Base-by-base conservation (phyloP, 2,797 vertebrate genomes). In the Sarcoramphus papa region DNA sequence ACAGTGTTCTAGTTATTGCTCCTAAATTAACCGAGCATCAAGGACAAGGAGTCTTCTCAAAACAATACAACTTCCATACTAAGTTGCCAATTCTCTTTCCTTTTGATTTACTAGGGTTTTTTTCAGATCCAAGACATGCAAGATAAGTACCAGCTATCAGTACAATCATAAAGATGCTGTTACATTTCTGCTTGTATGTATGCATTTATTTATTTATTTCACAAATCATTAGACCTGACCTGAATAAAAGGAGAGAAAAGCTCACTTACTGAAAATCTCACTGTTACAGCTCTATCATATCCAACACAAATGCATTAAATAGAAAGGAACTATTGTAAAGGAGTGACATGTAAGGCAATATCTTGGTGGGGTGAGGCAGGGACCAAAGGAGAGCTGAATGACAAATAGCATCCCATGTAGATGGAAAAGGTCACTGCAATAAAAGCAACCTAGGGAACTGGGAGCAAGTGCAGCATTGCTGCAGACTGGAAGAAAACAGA, bases 391-490 rank as follows among this genome's bases (percentile, higher is more conserved):
- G 41, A 83, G 76, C 28, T 68, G 73, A 95, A 97, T 90, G 90
- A 91, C 40, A 93, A 97, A 94, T 1, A 78, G 81, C 56, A 83
- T 89, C 96, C 97, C 60, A 48, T 27, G 8, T 69, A 95, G 84
- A 95, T 47, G 48, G 73, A 90, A 98, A 98, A 98, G 97, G 97
- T 97, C 97, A 97, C 21, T 24, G 92, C 95, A 95, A 98, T 95
- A 97, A 98, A 98, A 97, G 95, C 97, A 92, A 94, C 96, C 93
- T 95, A 87, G 96, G 96, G 90, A 96, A 92, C 88, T 70, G 86
- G 82, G 47, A 97, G 91, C 41, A 88, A 97, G 92, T 27, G 94
- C 94, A 95, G 96, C 74, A 37, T 64, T 95, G 96, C 97, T 94
- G 92, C 79, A 93, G 95, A 92, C 40, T 28, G 87, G 90, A 93